These are phyloP conservation scores for Ibycter americanus DNA, from an alignment of 2,797 vertebrate species.

Conservation along the genomic window DNA sequence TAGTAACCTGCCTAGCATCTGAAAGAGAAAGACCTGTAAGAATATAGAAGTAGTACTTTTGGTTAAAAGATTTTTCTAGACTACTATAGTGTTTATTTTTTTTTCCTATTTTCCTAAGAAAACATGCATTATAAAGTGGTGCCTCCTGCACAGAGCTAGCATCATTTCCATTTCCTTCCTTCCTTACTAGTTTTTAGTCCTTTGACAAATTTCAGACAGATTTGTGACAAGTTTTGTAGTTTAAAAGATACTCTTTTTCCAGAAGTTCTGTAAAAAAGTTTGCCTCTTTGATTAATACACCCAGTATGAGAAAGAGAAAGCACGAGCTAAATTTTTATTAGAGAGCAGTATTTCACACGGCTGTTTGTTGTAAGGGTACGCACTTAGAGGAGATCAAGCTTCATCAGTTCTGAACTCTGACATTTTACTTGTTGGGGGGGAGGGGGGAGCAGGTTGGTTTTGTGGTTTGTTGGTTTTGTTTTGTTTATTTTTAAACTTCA, in stretches of 20 bases:
- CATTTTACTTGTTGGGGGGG: neutral
- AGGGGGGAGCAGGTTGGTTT: neutral
- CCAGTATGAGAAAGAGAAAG: neutral
- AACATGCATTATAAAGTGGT: neutral
- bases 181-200: neutral
- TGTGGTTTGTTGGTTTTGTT: neutral
- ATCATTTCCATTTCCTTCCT: neutral
- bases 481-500: neutral
- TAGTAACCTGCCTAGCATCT: neutral
- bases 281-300: neutral
- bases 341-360: neutral
- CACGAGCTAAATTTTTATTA: neutral
- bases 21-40: neutral
- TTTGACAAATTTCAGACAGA: neutral
- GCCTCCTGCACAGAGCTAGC: neutral
- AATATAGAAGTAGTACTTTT: neutral
- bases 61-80: neutral
- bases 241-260: neutral
- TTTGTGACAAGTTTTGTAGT: neutral
- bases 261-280: neutral
- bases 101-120: neutral
- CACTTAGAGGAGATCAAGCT: neutral
- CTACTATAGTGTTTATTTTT: accelerated
- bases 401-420: neutral
- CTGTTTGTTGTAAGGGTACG: accelerated